A percentile compares a stretch with the other conserved stretches of the same genome.
Evolutionary conservation across 2,797 vertebrate genomes (phyloP).

Genomic region (Picus viridis): DNA sequence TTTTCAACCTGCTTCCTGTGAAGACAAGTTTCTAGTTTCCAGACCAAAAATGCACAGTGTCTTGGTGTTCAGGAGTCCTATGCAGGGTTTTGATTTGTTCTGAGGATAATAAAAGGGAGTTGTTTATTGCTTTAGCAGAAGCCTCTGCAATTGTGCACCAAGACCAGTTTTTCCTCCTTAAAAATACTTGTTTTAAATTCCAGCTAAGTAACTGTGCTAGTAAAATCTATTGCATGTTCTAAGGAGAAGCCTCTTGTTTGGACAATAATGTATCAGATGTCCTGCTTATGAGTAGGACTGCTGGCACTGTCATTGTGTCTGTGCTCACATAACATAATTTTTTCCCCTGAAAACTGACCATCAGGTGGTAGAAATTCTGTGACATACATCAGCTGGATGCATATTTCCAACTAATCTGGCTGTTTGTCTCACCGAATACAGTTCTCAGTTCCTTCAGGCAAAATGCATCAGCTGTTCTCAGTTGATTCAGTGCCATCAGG

Average conservation of each 20-base stretch:
- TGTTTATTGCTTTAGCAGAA: neutral
- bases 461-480: neutral
- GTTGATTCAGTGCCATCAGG: neutral
- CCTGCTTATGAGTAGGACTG: neutral
- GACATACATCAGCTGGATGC: neutral
- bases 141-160: neutral
- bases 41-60: accelerated
- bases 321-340: neutral
- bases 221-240: neutral
- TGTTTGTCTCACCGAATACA: neutral
- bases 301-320: neutral
- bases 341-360: neutral
- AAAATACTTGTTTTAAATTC: neutral
- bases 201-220: neutral
- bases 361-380: neutral
- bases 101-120: neutral
- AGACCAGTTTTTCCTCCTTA: neutral
- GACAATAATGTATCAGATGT: neutral
- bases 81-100: neutral
- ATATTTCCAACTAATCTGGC: neutral
- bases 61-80: neutral
- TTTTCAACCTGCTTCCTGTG: neutral
- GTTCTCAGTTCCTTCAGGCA: neutral
- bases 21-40: neutral
- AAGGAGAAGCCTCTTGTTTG: neutral